These are phyloP conservation scores for Dynastes hyllus DNA, from an alignment of 2,888 invertebrate species.

Conservation along the genomic window DNA sequence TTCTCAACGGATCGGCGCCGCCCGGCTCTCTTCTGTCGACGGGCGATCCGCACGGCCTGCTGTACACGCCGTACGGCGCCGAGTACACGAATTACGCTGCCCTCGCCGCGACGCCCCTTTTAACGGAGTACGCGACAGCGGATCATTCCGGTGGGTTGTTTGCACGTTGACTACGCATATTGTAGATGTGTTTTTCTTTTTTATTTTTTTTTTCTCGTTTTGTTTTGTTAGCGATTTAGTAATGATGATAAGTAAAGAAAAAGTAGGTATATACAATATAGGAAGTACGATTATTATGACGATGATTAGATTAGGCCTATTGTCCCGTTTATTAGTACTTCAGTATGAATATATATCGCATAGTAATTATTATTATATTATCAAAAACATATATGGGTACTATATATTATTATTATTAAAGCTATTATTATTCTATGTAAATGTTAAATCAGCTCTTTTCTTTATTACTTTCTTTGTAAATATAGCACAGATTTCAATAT, in stretches of 20 bases:
- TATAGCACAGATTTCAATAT: conserved; percentile 16
- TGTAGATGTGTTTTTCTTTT: conserved; percentile 10
- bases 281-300: no score
- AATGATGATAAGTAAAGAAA: background rate
- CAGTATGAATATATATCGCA: conserved; percentile 15
- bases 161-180: conserved; percentile 78
- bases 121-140: conserved; percentile 87
- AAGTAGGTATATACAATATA: background rate
- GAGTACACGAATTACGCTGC: conserved; percentile 95
- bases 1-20: conserved; percentile 77
- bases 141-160: conserved; percentile 98
- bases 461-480: conserved; percentile 1
- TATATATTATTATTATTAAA: conserved; percentile 39
- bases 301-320: background rate
- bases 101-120: conserved; percentile 84
- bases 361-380: conserved; percentile 29
- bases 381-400: conserved; percentile 36
- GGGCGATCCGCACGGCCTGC: conserved; percentile 86
- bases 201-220: no score
- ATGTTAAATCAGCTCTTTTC: conserved; percentile 33
- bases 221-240: conserved; percentile 15
- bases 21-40: conserved; percentile 80
- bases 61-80: conserved; percentile 87
- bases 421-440: conserved; percentile 34
- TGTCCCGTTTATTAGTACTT: conserved; percentile 18